Percentiles rank a stretch among this genome's conserved stretches.
phyloP scores from a whole-genome alignment of 37 sponge, comb jelly and placozoan species.

The Haliclona indistincta region DNA sequence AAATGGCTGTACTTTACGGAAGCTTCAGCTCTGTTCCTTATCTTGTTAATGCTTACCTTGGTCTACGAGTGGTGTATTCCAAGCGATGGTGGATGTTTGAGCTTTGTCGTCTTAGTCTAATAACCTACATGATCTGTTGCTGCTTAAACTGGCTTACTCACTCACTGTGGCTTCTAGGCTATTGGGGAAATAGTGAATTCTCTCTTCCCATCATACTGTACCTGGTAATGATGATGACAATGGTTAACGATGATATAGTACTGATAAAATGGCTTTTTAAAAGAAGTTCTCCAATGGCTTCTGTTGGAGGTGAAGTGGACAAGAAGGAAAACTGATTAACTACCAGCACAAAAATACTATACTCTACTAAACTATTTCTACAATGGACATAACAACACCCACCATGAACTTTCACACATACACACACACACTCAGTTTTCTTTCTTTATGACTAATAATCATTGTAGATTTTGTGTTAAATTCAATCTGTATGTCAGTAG shows the following conservation, averaged over 20 bases:
- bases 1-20: constrained; percentile 76
- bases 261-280: constrained; percentile 62
- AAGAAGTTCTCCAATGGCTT: constrained; percentile 40
- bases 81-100: constrained; percentile 23
- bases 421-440: too few species aligned
- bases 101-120: constrained; percentile 40
- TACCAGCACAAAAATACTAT: too few species aligned
- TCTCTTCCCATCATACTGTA: constrained; percentile 31
- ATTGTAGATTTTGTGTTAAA: too few species aligned
- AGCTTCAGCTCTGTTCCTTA: constrained; percentile 66
- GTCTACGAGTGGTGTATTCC: constrained; percentile 81
- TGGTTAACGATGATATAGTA: constrained; percentile 65
- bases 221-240: constrained; percentile 14
- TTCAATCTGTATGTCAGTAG: too few species aligned
- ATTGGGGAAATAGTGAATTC: constrained; percentile 14
- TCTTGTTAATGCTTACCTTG: constrained; percentile 81
- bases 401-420: too few species aligned
- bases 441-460: too few species aligned
- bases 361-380: too few species aligned
- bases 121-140: constrained; percentile 69
- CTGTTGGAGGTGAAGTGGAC: too few species aligned
- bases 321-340: too few species aligned
- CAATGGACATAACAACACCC: too few species aligned
- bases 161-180: constrained; percentile 47
- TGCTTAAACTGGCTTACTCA: constrained; percentile 72